phyloP scores from a whole-genome alignment of 2,888 invertebrate species.

The Troglohyphantes excavatus region DNA sequence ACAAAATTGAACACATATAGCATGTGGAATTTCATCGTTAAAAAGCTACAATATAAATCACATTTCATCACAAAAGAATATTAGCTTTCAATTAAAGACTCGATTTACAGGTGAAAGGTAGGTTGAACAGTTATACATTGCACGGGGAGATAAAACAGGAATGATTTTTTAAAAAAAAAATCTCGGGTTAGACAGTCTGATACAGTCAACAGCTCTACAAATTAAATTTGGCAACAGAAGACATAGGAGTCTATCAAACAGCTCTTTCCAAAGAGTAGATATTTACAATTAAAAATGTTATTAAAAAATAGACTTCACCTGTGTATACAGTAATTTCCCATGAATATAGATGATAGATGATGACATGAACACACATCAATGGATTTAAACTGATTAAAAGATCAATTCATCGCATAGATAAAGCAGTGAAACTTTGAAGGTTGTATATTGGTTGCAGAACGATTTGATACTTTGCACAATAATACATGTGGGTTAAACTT shows the following conservation, averaged over 20 bases:
- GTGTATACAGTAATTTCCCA: constrained; percentile 56
- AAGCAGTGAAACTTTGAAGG: constrained; percentile 67
- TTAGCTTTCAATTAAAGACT: constrained; percentile 68
- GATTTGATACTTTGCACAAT: background rate
- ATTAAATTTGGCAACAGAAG: constrained; percentile 76
- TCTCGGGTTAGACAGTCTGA: constrained; percentile 4
- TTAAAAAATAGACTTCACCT: constrained; percentile 76
- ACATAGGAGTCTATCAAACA: constrained; percentile 68
- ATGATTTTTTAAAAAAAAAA: constrained; percentile 43
- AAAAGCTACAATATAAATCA: constrained; percentile 78
- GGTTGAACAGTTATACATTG: constrained; percentile 68
- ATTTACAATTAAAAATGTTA: constrained; percentile 77
- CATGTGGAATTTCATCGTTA: constrained; percentile 78
- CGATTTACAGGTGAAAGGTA: constrained; percentile 72
- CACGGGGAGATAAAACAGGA: constrained; percentile 54
- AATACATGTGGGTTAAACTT: too few species aligned
- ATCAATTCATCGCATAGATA: constrained; percentile 10
- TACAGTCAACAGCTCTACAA: constrained; percentile 61
- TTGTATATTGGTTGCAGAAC: background rate
- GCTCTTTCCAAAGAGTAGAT: constrained; percentile 60
- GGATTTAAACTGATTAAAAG: constrained; percentile 15
- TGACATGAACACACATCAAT: constrained; percentile 49
- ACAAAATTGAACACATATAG: constrained; percentile 76
- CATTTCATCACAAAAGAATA: constrained; percentile 77
- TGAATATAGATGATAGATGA: constrained; percentile 55